Evolutionary conservation across 2,797 vertebrate species (phyloP).

Genomic region (Mormyrops attenuatus): DNA sequence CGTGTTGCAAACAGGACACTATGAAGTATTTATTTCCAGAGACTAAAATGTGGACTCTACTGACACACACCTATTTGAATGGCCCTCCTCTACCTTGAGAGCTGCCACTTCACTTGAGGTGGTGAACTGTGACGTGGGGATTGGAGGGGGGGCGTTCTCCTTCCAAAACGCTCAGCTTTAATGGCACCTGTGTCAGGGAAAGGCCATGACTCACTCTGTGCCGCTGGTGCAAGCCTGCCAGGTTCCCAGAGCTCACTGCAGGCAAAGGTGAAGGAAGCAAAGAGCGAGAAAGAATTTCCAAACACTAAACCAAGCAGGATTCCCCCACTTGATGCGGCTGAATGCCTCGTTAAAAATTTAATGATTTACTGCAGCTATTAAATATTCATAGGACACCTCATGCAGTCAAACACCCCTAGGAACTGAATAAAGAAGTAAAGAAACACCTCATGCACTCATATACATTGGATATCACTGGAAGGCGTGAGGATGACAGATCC

Average conservation of each 20-base stretch:
- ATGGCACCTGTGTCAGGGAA: neutral
- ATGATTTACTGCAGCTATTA: neutral
- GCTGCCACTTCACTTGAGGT: constrained; percentile 2
- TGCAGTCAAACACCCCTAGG: neutral
- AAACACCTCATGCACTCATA: neutral
- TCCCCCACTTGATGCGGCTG: neutral
- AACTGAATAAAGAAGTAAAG: neutral
- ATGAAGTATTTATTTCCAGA: constrained; percentile 49
- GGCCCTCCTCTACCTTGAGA: neutral
- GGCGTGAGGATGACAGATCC: neutral
- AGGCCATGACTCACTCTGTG: neutral
- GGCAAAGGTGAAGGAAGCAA: neutral
- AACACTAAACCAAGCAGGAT: neutral
- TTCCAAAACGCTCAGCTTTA: constrained; percentile 32
- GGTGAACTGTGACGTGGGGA: constrained; percentile 24
- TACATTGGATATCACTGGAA: neutral
- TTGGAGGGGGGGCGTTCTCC: constrained; percentile 36
- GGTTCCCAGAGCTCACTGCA: neutral
- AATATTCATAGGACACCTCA: constrained; percentile 7
- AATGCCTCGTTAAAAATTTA: constrained; percentile 9
- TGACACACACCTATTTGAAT: neutral
- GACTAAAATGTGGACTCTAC: constrained; percentile 7
- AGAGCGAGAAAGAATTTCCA: neutral
- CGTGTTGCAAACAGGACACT: constrained; percentile 31
- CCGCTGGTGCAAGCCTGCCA: neutral